Percentiles rank a stretch among this genome's conserved stretches.
Evolutionary conservation across 1,140 invertebrate species (phyloP).

Genomic region (Maconellicoccus hirsutus): DNA sequence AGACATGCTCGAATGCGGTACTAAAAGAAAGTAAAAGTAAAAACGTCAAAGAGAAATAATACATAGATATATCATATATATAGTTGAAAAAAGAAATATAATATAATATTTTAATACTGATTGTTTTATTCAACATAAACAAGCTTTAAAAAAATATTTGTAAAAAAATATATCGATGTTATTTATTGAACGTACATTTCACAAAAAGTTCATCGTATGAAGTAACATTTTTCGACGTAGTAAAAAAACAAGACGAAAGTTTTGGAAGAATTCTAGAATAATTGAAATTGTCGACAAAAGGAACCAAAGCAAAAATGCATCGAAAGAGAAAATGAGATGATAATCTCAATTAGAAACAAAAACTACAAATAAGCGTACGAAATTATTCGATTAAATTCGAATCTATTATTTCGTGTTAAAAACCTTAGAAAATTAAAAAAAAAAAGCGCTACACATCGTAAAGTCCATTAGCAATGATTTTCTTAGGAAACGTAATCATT

Average conservation of each 20-base stretch:
- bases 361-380: no score
- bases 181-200: background rate
- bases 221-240: background rate
- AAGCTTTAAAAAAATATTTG: background rate
- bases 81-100: background rate
- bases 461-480: no score
- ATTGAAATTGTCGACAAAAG: background rate
- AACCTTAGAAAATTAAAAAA: no score
- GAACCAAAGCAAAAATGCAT: slow-evolving; percentile 7
- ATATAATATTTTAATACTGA: background rate
- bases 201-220: background rate
- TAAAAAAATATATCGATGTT: background rate
- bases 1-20: background rate
- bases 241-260: slow-evolving; percentile 9
- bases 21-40: background rate
- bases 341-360: background rate
- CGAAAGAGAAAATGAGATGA: background rate
- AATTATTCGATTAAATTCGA: no score
- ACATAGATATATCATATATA: background rate
- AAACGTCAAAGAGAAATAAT: background rate
- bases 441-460: no score
- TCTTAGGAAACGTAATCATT: no score
- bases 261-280: slow-evolving; percentile 9
- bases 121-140: slow-evolving; percentile 6
- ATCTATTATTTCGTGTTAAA: no score